Evolutionary conservation across 2,113 vertebrate species (phyloP).

Genomic region (Triplophysa siluroides): DNA sequence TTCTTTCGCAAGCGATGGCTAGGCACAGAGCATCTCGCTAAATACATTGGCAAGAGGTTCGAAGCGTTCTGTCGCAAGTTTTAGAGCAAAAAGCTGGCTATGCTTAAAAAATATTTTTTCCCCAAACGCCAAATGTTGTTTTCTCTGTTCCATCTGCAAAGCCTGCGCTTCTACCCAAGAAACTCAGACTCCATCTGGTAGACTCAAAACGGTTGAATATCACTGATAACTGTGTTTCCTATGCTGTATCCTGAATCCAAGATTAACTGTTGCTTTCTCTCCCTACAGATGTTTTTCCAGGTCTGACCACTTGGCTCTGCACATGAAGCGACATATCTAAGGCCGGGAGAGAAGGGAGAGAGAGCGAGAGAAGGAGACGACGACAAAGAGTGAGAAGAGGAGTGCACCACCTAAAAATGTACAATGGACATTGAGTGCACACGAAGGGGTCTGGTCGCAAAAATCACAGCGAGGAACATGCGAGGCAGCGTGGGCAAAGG

Average conservation of each 20-base stretch:
- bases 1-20: slow-evolving; percentile 20
- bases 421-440: slow-evolving; percentile 29
- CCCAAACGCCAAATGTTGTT: slow-evolving; percentile 55
- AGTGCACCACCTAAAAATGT: slow-evolving; percentile 52
- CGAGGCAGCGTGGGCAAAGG: slow-evolving; percentile 60
- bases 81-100: slow-evolving; percentile 40
- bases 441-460: slow-evolving; percentile 9
- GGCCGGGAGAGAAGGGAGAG: slow-evolving; percentile 30
- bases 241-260: neutral
- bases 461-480: slow-evolving; percentile 40
- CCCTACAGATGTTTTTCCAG: slow-evolving; percentile 93
- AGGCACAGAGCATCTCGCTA: neutral
- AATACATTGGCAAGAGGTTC: slow-evolving; percentile 43
- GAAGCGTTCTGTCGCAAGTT: slow-evolving; percentile 40
- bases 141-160: slow-evolving; percentile 56
- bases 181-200: slow-evolving; percentile 16
- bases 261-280: slow-evolving; percentile 54
- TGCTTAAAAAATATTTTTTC: slow-evolving; percentile 36
- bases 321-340: slow-evolving; percentile 98
- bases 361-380: slow-evolving; percentile 41
- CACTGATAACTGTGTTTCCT: slow-evolving; percentile 9
- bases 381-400: slow-evolving; percentile 42
- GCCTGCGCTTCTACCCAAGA: slow-evolving; percentile 39
- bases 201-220: slow-evolving; percentile 34
- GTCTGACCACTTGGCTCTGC: slow-evolving; percentile 95